phyloP scores from a whole-genome alignment of 1,140 invertebrate genomes.

The Physella acuta region DNA sequence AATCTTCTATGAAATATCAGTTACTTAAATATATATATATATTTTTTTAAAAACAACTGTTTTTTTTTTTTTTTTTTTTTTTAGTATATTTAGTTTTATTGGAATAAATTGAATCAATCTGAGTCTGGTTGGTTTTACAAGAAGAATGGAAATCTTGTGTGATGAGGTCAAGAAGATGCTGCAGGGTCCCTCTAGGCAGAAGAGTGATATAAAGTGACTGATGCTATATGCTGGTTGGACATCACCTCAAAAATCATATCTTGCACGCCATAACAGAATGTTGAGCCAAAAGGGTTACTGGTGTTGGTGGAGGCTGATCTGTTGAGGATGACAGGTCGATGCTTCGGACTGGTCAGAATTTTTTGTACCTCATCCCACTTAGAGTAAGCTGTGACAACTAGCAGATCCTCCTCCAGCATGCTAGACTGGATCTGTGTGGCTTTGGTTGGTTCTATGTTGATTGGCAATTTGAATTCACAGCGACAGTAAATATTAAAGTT shows the following conservation, averaged over 20 bases:
- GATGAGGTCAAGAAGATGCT: too few species aligned
- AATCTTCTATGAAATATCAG: too few species aligned
- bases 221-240: constrained; percentile 86
- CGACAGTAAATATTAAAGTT: constrained; percentile 96
- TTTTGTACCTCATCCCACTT: constrained; percentile 86
- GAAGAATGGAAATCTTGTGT: too few species aligned
- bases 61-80: too few species aligned
- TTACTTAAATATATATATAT: too few species aligned
- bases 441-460: constrained; percentile 63
- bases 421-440: constrained; percentile 39
- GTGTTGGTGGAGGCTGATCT: constrained; percentile 91
- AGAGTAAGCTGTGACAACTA: constrained; percentile 58
- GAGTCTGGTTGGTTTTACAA: too few species aligned
- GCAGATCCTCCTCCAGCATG: constrained; percentile 61
- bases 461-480: constrained; percentile 81
- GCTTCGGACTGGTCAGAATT: constrained; percentile 76
- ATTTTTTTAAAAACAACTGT: too few species aligned
- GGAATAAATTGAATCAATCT: too few species aligned
- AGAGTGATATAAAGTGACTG: constrained; percentile 74
- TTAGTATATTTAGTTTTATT: too few species aligned
- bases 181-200: constrained; percentile 11
- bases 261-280: constrained; percentile 90
- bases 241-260: constrained; percentile 96
- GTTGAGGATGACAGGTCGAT: constrained; percentile 89
- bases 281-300: constrained; percentile 93